A percentile compares a stretch with the other conserved stretches of the same genome.
These are phyloP conservation scores for Peromyscus polionotus DNA, from an alignment of 2,113 vertebrate genomes.

Conservation along the genomic window DNA sequence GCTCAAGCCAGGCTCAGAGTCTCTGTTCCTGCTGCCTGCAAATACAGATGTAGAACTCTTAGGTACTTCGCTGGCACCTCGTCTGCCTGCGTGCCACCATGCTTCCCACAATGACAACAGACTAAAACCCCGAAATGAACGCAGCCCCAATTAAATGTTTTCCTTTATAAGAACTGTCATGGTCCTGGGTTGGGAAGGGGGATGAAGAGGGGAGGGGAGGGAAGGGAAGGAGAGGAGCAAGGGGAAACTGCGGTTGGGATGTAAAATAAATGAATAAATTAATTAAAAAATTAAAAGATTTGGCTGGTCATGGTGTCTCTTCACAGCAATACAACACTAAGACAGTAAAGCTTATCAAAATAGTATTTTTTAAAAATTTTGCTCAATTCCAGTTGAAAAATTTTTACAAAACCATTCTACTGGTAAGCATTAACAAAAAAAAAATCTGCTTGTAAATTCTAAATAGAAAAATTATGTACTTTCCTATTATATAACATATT, in stretches of 20 bases:
- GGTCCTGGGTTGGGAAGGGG: background rate
- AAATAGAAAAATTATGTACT: constrained; percentile 32
- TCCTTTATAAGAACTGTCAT: background rate
- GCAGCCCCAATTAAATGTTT: background rate
- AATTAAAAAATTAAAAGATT: background rate
- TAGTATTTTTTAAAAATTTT: constrained; percentile 4
- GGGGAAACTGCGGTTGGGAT: background rate
- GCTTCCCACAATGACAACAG: background rate
- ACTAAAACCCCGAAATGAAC: background rate
- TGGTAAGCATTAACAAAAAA: constrained; percentile 36
- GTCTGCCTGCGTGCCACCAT: background rate
- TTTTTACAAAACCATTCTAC: constrained; percentile 32
- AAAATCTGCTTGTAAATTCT: constrained; percentile 42
- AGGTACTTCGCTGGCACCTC: background rate
- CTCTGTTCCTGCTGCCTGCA: background rate
- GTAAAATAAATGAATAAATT: background rate
- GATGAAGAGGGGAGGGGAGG: background rate
- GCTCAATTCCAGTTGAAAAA: constrained; percentile 42
- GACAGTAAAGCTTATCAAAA: constrained; percentile 53
- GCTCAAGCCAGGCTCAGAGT: background rate
- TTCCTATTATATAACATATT: background rate
- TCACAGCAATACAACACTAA: background rate
- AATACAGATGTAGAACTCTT: background rate
- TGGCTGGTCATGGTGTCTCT: background rate
- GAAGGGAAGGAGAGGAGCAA: background rate